Percentiles rank a stretch among this genome's conserved stretches.
Evolutionary conservation across 1,140 invertebrate genomes (phyloP).

Genomic region (Caenorhabditis briggsae): DNA sequence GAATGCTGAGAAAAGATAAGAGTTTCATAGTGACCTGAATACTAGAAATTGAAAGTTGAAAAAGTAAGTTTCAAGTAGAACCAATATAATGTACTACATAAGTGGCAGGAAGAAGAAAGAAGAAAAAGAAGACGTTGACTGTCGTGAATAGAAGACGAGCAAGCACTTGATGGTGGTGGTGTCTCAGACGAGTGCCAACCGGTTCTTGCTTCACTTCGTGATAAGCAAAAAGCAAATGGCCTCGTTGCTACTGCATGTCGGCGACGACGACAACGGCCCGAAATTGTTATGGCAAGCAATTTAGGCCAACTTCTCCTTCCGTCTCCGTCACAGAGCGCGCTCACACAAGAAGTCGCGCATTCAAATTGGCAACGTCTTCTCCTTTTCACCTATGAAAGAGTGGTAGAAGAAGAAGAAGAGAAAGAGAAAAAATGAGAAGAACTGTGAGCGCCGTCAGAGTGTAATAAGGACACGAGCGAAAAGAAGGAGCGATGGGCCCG

Average conservation of each 20-base stretch:
- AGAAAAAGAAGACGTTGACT: conserved; percentile 13
- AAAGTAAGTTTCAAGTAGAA: conserved; percentile 14
- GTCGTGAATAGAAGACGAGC: conserved; percentile 51
- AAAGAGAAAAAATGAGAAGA: conserved; percentile 13
- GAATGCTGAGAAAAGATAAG: too few relatives aligned
- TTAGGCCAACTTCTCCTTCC: conserved; percentile 33
- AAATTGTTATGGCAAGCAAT: conserved; percentile 56
- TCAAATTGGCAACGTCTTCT: conserved; percentile 44
- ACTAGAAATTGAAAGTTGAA: not conserved
- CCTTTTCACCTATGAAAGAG: not conserved
- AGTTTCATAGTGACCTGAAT: too few relatives aligned
- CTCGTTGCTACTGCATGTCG: not conserved
- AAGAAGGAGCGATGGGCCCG: conserved; percentile 44
- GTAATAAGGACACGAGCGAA: conserved; percentile 44
- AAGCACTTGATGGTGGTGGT: conserved; percentile 53
- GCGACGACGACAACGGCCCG: conserved; percentile 28
- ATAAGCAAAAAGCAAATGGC: conserved; percentile 55
- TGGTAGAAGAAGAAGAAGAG: conserved; percentile 4
- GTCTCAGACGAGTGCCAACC: conserved; percentile 51
- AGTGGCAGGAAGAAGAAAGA: conserved; percentile 30
- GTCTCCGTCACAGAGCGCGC: conserved; percentile 25
- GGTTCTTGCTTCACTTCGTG: conserved; percentile 53
- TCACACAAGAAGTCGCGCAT: conserved; percentile 45
- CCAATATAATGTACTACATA: conserved; percentile 44
- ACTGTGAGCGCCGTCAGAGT: conserved; percentile 35